Conservation (phyloP, 92 coral and sea anemone genomes). For the Porites divaricata region DNA sequence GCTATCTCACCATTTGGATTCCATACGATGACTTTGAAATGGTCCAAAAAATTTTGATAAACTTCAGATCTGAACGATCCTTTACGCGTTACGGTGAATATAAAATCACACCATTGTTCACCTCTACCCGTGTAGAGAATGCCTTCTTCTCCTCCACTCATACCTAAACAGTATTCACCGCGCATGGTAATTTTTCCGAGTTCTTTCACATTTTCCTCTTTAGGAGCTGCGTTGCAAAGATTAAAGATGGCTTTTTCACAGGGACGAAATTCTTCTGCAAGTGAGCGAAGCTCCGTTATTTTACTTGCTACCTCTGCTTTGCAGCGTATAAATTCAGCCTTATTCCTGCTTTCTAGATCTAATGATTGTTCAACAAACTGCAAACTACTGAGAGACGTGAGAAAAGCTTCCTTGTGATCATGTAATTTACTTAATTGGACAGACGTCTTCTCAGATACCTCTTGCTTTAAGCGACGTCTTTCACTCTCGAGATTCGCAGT, state of each 20-base stretch:
- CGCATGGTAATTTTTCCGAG: background rate
- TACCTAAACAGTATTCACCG: slow-evolving; percentile 6
- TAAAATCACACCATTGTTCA: slow-evolving; percentile 10
- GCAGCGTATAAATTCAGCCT: slow-evolving; percentile 9
- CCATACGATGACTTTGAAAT: background rate
- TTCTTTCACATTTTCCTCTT: slow-evolving; percentile 1
- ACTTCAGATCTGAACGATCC: background rate
- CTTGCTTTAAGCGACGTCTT: slow-evolving; percentile 20
- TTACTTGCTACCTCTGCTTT: background rate
- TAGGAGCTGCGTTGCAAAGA: background rate
- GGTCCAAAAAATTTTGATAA: background rate
- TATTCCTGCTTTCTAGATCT: background rate
- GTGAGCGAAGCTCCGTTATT: background rate
- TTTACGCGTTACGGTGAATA: background rate
- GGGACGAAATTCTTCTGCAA: background rate
- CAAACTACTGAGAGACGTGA: background rate
- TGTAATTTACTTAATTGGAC: background rate
- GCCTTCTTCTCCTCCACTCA: slow-evolving; percentile 20
- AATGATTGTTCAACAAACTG: slow-evolving; percentile 1
- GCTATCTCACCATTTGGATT: background rate
- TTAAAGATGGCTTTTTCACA: slow-evolving; percentile 21
- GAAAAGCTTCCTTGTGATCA: slow-evolving; percentile 7
- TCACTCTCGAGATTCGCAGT: slow-evolving; percentile 5
- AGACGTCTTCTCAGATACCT: background rate
- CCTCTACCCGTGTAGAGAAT: slow-evolving; percentile 19